Evolutionary conservation across 1,140 invertebrate genomes (phyloP).

Genomic region (Neocloeon triangulifer): DNA sequence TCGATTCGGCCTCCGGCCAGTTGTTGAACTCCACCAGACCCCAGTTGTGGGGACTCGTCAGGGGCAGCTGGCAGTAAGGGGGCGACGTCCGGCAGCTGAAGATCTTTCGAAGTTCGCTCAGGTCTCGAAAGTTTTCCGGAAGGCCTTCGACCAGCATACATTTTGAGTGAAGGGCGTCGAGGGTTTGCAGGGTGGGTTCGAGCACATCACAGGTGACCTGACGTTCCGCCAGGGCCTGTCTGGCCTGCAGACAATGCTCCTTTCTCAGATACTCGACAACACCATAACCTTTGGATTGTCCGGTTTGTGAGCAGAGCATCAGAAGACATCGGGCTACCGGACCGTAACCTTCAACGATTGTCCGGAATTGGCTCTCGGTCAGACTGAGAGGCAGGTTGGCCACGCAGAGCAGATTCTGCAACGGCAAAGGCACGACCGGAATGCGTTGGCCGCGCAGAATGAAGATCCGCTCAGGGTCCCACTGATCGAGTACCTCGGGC

Average conservation of each 20-base stretch:
- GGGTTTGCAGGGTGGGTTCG: constrained; percentile 21
- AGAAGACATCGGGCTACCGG: constrained; percentile 24
- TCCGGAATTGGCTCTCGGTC: constrained; percentile 22
- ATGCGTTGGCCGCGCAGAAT: constrained; percentile 19
- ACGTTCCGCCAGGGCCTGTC: constrained; percentile 22
- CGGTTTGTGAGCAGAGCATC: constrained; percentile 26
- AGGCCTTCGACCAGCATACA: constrained; percentile 27
- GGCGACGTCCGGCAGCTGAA: constrained; percentile 26
- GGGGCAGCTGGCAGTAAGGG: constrained; percentile 33
- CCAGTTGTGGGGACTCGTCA: constrained; percentile 29
- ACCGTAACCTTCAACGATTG: constrained; percentile 22
- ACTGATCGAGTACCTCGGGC: constrained; percentile 18
- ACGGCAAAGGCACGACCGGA: constrained; percentile 20
- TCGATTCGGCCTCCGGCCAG: constrained; percentile 25
- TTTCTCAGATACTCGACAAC: constrained; percentile 28
- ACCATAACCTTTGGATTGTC: constrained; percentile 32
- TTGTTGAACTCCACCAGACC: constrained; percentile 30
- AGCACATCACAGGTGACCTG: constrained; percentile 27
- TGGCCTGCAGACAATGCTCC: constrained; percentile 22
- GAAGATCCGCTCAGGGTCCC: constrained; percentile 15
- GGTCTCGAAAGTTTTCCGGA: constrained; percentile 26
- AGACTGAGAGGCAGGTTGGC: constrained; percentile 23
- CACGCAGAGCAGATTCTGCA: constrained; percentile 27
- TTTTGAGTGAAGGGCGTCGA: constrained; percentile 25
- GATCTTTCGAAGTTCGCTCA: constrained; percentile 25